A percentile compares a stretch with the other conserved stretches of the same genome.
Conservation (phyloP, 2,113 vertebrate genomes). For the Rhynchomys soricoides region DNA sequence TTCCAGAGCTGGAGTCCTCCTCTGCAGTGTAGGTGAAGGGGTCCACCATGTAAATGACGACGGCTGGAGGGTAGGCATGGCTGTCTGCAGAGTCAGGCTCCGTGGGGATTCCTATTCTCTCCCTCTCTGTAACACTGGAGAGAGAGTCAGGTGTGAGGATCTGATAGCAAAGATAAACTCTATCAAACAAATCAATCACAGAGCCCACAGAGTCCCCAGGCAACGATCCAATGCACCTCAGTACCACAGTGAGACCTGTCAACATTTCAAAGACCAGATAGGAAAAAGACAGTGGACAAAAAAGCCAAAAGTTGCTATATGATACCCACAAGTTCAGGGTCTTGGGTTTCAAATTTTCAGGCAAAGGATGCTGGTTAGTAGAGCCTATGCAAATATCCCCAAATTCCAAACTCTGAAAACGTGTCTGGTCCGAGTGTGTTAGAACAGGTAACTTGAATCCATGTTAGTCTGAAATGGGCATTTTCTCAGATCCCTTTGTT, state of each 20-base stretch:
- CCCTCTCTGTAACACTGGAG: constrained; percentile 90
- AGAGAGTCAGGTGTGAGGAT: constrained; percentile 4
- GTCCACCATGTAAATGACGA: constrained; percentile 97
- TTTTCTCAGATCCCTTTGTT: not conserved
- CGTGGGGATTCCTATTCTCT: constrained; percentile 95
- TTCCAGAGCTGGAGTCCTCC: constrained; percentile 91
- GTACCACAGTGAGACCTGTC: too few relatives aligned
- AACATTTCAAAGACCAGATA: not conserved
- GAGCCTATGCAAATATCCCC: not conserved
- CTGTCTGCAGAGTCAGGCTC: constrained; percentile 92
- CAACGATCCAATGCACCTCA: accelerated
- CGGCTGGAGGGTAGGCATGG: constrained; percentile 92
- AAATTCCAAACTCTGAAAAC: not conserved
- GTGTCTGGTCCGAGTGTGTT: not conserved
- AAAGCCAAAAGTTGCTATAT: not conserved
- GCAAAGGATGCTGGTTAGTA: not conserved
- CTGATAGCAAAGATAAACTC: not conserved
- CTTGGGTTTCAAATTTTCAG: not conserved
- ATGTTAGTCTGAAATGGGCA: not conserved
- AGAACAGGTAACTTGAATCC: not conserved
- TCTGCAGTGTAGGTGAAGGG: constrained; percentile 93
- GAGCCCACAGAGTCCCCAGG: not conserved
- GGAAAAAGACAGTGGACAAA: not conserved
- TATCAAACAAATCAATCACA: not conserved
- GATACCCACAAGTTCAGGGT: not conserved